Evolutionary conservation across 2,113 vertebrate genomes (phyloP), one percentile per base, ranked within the genome.

Genomic region (Tonatia bakeri): DNA sequence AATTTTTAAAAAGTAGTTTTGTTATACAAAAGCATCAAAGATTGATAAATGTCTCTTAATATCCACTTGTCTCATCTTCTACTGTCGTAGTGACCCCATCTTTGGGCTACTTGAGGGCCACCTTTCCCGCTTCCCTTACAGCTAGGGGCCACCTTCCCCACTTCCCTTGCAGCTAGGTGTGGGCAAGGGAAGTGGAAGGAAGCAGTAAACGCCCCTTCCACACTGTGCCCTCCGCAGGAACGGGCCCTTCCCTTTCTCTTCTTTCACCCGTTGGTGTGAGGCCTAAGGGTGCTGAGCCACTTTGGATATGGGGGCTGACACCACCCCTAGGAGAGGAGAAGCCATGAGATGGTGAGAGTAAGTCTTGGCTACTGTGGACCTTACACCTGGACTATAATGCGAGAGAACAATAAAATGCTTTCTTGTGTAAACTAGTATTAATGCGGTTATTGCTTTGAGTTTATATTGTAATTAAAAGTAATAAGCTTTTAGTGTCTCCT

Each of bases 181-280:
- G 50, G 47, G 15, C 45, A 1, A 0, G 56, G 47, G 47, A 6
- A 6, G 28, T 36, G 20, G 47, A 72, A 7, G 47, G n/a, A 20
- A 43, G 47, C 36, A 0, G 15, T 36, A 10, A 19, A 3, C 4
- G 31, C 3, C 1, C 0, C 64, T 36, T 38, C 10, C 0, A 5
- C 5, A 9, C n/a, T 5, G 36, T 67, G 43, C 43, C 20, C 1
- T 40, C 40, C 0, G 0, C 28, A 24, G 22, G 65, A 36, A 5
- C 8, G 0, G 33, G 12, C n/a, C 26, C 70, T n/a, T 2, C 36
- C 70, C 4, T 0, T 24, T 28, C 26, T 28, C 38, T 14, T 24
- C 16, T 24, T 19, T 19, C 0, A 1, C 65, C 3, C 6, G 11
- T 31, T 7, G 26, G 31, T 36, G 3, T 0, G 36, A 17, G 47